Base-by-base conservation (phyloP, 2,888 invertebrate genomes). In the Limnephilus lunatus region DNA sequence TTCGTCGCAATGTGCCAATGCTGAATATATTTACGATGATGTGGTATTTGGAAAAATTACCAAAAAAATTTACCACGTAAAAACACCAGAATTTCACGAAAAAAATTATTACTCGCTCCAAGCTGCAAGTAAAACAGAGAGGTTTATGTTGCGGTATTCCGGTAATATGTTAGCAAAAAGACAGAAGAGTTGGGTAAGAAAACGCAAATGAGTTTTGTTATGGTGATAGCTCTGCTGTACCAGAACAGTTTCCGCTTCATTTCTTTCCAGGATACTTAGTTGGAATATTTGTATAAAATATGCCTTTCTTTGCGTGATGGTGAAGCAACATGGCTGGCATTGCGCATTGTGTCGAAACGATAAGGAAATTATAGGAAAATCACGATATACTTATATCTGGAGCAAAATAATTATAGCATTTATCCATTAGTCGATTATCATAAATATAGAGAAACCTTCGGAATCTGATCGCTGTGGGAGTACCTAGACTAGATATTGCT, bases 191-290 rank as follows among this genome's bases (percentile, higher is more conserved):
- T 68, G 19, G 4, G 19, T 68, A 68, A 68, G 53, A 19, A 68
- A 68, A 35, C 35, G 83, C 31, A 83, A 83, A 83, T 31, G 35
- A 83, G 30, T 25, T 25, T 19, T 44, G 85, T 39, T 44, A n/a
- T 19, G 39, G n/a, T 19, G 85, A 25, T 39, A 85, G n/a, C 39
- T 25, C 35, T 35, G n/a, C 39, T 25, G 85, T 35, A 85, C 85
- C 85, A 39, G 39, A 85, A 85, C 85, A 12, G 39, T 85, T 85
- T 85, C 44, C n/a, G 85, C 85, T 85, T 44, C 39, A 85, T 39
- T 85, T 15, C 32, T 39, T 85, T 85, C 39, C 53, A 39, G n/a
- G n/a, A 39, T 85, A 85, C 85, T 85, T 39, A 44, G 35, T 85
- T n/a, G 39, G n/a, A 85, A 44, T 85, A 39, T 85, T 44, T 7